These are phyloP conservation scores for Sandelia bainsii DNA, from an alignment of 2,797 vertebrate species.

Conservation along the genomic window DNA sequence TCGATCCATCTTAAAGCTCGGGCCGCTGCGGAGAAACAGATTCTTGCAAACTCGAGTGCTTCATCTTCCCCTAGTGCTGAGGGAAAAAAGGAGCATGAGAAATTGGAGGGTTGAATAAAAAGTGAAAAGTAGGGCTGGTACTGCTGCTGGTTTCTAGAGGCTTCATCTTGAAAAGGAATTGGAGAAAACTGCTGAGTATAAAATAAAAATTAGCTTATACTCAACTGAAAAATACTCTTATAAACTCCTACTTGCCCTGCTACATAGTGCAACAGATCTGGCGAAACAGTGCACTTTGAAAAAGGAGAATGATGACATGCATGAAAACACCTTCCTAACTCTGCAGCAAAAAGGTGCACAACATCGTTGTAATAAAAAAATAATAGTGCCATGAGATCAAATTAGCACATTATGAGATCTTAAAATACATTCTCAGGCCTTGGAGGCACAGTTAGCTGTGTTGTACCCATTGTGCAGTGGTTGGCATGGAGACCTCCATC, in stretches of 20 bases:
- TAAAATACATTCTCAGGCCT: constrained; percentile 46
- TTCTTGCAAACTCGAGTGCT: constrained; percentile 75
- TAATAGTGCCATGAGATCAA: constrained; percentile 25
- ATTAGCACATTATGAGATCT: constrained; percentile 25
- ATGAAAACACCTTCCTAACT: constrained; percentile 9
- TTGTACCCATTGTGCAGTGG: constrained; percentile 44
- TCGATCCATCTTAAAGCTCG: constrained; percentile 75
- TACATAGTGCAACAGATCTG: constrained; percentile 27
- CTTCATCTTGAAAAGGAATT: constrained; percentile 67
- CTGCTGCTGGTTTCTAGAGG: constrained; percentile 58
- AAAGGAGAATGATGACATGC: constrained; percentile 3
- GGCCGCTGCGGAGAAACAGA: constrained; percentile 74
- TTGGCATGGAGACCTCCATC: constrained; percentile 66
- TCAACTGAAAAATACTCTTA: constrained; percentile 42
- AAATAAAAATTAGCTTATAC: constrained; percentile 58
- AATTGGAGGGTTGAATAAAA: constrained; percentile 58
- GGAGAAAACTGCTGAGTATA: constrained; percentile 63
- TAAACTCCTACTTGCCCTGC: constrained; percentile 19
- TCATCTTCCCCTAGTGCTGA: constrained; percentile 72
- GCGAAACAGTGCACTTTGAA: constrained; percentile 1
- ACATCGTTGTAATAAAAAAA: constrained; percentile 23
- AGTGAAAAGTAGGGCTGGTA: constrained; percentile 69
- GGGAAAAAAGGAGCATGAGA: constrained; percentile 48
- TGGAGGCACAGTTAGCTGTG: constrained; percentile 20
- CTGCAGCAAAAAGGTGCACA: constrained; percentile 12